phyloP scores from a whole-genome alignment of 2,888 invertebrate genomes.

The Pyrrhosoma nymphula region DNA sequence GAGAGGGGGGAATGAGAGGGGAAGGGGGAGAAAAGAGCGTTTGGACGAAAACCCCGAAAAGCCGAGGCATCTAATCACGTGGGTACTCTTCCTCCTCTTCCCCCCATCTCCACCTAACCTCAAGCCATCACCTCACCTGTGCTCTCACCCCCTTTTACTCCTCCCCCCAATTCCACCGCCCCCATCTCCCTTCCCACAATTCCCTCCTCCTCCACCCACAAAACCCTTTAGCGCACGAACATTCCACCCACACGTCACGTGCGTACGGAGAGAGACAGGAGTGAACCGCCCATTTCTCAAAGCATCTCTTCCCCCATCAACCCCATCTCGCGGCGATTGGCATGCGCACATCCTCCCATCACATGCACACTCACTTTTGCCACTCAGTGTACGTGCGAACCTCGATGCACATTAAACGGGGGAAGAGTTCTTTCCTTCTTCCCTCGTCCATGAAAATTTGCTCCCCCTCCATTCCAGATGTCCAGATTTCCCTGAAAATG shows the following conservation, averaged over 20 bases:
- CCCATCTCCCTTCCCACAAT: background rate
- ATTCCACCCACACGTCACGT: constrained; percentile 27
- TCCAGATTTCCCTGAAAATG: too few relatives aligned
- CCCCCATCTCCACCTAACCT: too few relatives aligned
- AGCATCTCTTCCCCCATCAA: background rate
- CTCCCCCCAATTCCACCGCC: background rate
- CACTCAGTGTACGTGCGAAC: constrained; percentile 48
- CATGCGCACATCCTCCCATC: background rate
- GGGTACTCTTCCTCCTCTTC: too few relatives aligned
- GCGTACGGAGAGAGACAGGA: background rate
- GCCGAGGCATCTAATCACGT: constrained; percentile 61
- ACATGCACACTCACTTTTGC: background rate
- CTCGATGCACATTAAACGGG: background rate
- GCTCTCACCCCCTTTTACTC: background rate
- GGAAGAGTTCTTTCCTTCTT: background rate
- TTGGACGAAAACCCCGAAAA: constrained; percentile 37
- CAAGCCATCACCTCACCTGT: background rate
- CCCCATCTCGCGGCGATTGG: background rate
- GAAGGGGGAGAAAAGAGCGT: background rate
- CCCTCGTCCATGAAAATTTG: too few relatives aligned
- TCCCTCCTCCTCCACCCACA: background rate
- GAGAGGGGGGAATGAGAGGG: background rate
- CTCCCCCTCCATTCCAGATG: too few relatives aligned
- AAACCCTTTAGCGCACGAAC: background rate
- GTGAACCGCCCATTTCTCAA: background rate